A percentile compares a stretch with the other conserved stretches of the same genome.
Evolutionary conservation across 2,113 vertebrate species (phyloP).

Genomic region (Arvicanthis niloticus): DNA sequence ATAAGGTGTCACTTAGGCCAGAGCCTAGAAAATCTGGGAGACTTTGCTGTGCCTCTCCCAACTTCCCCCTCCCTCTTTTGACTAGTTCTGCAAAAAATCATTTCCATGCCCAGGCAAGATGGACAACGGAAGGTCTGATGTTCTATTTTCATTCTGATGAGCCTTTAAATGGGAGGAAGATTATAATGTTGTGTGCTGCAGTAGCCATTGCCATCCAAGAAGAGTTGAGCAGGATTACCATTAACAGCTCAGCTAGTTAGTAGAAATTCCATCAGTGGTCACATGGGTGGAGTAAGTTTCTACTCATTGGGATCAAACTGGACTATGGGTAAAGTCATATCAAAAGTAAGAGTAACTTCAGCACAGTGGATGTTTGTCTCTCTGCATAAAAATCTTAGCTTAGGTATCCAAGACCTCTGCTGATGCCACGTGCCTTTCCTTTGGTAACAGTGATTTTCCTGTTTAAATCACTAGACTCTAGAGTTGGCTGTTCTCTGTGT

Average conservation of each 20-base stretch:
- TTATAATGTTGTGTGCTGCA: constrained; percentile 7
- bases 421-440: background rate
- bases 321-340: background rate
- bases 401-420: background rate
- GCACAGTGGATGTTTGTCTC: background rate
- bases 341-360: background rate
- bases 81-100: background rate
- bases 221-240: background rate
- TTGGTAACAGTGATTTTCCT: background rate
- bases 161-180: constrained; percentile 18
- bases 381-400: background rate
- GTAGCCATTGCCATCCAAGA: constrained; percentile 5
- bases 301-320: background rate
- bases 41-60: background rate
- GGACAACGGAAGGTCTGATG: background rate
- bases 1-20: background rate
- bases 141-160: constrained; percentile 46
- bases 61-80: background rate
- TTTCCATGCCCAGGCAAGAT: background rate
- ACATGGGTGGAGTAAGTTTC: background rate
- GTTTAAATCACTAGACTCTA: background rate
- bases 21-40: background rate
- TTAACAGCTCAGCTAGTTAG: background rate
- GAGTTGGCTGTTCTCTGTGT: rapidly evolving
- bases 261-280: background rate